Conservation (phyloP, 2,113 vertebrate species). For the Muntiacus muntjak region DNA sequence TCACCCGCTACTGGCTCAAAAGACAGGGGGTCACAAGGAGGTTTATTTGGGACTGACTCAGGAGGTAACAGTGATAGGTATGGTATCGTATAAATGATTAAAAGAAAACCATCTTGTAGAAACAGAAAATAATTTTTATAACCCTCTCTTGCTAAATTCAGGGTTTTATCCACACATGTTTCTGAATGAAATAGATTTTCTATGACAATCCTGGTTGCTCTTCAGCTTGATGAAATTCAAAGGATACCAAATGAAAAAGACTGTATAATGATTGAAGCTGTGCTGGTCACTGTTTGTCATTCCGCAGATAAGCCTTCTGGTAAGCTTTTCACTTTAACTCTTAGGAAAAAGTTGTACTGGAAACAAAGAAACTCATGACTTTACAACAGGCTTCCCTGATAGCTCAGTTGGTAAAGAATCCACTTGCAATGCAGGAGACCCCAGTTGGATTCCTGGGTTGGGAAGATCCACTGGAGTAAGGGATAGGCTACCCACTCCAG, state of each 20-base stretch:
- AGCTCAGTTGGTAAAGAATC: neutral
- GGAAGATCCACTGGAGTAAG: neutral
- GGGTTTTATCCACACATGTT: neutral
- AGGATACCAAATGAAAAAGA: neutral
- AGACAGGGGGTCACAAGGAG: neutral
- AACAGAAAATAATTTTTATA: neutral
- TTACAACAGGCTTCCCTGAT: neutral
- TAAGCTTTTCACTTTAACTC: neutral
- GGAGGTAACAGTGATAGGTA: neutral
- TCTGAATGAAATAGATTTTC: neutral
- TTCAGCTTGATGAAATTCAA: neutral
- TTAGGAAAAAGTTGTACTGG: neutral
- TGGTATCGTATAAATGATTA: neutral
- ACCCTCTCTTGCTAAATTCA: neutral
- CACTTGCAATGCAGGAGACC: neutral
- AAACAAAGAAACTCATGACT: neutral
- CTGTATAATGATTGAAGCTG: neutral
- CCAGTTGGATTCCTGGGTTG: neutral
- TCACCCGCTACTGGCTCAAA: neutral
- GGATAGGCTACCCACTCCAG: neutral
- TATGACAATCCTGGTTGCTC: neutral
- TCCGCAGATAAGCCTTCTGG: neutral
- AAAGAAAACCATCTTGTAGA: neutral
- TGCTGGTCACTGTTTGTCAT: neutral
- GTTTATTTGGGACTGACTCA: neutral